Conservation (phyloP, 2,113 vertebrate genomes). For the Pachypanchax playfairii region DNA sequence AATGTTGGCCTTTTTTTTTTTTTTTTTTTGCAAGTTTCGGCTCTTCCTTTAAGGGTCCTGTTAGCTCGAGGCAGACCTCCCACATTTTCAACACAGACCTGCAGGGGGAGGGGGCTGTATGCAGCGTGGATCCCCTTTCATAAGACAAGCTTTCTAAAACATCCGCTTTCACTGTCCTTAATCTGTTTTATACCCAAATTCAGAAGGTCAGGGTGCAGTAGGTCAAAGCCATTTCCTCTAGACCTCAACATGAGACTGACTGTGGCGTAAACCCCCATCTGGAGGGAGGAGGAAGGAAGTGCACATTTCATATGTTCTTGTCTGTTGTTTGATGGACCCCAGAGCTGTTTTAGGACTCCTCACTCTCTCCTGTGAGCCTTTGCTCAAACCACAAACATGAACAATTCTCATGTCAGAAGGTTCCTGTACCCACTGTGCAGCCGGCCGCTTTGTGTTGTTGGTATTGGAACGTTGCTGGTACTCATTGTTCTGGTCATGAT, state of each 20-base stretch:
- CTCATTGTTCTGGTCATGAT: constrained; percentile 67
- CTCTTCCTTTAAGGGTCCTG: constrained; percentile 65
- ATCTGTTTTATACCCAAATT: constrained; percentile 56
- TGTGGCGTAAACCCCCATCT: constrained; percentile 36
- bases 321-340: constrained; percentile 29
- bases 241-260: constrained; percentile 57
- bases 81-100: constrained; percentile 64
- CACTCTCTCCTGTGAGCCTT: background rate
- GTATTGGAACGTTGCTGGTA: constrained; percentile 48
- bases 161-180: constrained; percentile 66
- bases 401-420: constrained; percentile 19
- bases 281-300: constrained; percentile 22
- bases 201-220: constrained; percentile 51
- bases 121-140: constrained; percentile 49
- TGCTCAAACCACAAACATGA: constrained; percentile 22
- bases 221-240: constrained; percentile 70
- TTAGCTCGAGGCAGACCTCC: constrained; percentile 68
- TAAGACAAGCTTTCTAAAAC: constrained; percentile 56
- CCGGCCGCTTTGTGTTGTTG: constrained; percentile 17
- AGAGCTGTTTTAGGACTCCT: constrained; percentile 20
- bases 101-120: constrained; percentile 32
- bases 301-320: constrained; percentile 25
- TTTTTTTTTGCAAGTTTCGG: constrained; percentile 46
- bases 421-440: constrained; percentile 21
- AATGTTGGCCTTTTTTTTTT: constrained; percentile 65